Conservation (phyloP, 2,888 invertebrate genomes). For the Alentia gelatinosa region DNA sequence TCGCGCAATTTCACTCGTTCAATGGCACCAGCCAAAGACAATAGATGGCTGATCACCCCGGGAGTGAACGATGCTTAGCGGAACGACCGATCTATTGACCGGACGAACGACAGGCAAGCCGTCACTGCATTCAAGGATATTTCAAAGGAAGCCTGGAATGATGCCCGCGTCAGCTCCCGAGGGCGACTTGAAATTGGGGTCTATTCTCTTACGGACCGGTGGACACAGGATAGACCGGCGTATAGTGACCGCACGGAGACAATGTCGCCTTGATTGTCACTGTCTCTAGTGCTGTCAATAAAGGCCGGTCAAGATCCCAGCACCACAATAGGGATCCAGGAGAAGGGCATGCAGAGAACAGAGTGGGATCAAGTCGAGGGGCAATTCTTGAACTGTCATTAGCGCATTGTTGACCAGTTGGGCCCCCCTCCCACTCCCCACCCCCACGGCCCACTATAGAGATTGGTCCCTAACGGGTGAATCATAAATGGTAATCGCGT, state of each 20-base stretch:
- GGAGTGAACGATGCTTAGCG: neutral
- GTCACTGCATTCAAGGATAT: conserved; percentile 6
- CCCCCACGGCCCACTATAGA: neutral
- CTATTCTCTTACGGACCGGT: neutral
- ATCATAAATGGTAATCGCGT: neutral
- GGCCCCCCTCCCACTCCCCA: neutral
- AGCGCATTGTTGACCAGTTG: neutral
- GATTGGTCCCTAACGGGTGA: neutral
- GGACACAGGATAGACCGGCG: neutral
- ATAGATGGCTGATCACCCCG: neutral
- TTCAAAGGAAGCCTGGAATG: neutral
- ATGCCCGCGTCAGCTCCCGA: neutral
- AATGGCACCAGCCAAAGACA: conserved; percentile 6
- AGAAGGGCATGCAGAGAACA: too few relatives aligned
- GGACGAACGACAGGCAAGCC: neutral
- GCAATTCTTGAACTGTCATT: neutral
- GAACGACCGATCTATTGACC: conserved; percentile 10
- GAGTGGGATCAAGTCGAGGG: too few relatives aligned
- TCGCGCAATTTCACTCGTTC: neutral
- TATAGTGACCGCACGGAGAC: neutral
- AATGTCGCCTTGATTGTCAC: neutral
- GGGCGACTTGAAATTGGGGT: neutral
- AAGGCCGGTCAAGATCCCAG: neutral
- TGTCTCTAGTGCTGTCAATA: neutral
- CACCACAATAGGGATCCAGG: too few relatives aligned